Evolutionary conservation across 2,888 invertebrate species (phyloP).

Genomic region (Epirrita christyi): DNA sequence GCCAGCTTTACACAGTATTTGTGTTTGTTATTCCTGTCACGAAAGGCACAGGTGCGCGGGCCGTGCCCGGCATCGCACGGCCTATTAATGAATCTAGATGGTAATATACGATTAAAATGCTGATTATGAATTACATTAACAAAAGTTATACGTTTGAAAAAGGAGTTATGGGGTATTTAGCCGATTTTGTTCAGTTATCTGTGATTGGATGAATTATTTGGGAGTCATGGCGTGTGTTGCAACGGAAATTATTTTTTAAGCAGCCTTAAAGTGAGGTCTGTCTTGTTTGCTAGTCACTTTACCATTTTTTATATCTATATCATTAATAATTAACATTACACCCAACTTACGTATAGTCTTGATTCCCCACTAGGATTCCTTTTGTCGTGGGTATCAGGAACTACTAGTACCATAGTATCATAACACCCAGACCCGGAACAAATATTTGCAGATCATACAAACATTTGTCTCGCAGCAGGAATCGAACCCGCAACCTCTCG

Average conservation of each 20-base stretch:
- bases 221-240: neutral
- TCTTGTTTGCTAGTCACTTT: neutral
- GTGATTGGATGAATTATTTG: neutral
- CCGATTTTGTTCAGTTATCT: constrained; percentile 17
- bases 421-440: too few species aligned
- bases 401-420: too few species aligned
- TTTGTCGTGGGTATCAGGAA: too few species aligned
- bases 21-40: constrained; percentile 61
- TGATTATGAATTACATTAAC: constrained; percentile 45
- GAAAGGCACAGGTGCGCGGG: constrained; percentile 70
- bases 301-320: too few species aligned
- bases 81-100: constrained; percentile 34
- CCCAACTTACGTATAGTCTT: too few species aligned
- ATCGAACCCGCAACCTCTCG: too few species aligned
- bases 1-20: constrained; percentile 4
- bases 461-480: too few species aligned
- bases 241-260: neutral
- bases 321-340: too few species aligned
- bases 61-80: constrained; percentile 43
- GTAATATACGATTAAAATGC: constrained; percentile 46
- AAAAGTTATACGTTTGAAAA: constrained; percentile 35
- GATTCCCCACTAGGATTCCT: too few species aligned
- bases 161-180: constrained; percentile 37
- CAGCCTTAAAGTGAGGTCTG: neutral
- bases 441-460: too few species aligned